These are phyloP conservation scores for Reticulitermes speratus DNA, from an alignment of 1,140 invertebrate species.

Conservation along the genomic window DNA sequence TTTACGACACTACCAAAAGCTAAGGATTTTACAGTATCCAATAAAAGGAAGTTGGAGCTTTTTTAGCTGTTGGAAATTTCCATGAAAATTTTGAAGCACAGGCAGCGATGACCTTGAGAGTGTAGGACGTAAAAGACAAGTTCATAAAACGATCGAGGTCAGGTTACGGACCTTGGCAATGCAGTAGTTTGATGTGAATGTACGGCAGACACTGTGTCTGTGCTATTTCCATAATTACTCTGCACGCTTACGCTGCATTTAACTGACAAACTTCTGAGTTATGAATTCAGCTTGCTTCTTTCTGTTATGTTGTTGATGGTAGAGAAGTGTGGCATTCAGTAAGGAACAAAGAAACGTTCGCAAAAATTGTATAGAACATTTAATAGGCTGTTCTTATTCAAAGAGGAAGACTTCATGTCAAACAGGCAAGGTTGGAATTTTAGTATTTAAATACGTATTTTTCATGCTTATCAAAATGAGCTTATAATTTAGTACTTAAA, in stretches of 20 bases:
- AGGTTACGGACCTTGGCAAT: too few relatives aligned
- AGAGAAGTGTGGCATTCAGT: not conserved
- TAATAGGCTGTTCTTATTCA: not conserved
- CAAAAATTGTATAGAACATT: not conserved
- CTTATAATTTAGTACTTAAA: not conserved
- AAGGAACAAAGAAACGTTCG: not conserved
- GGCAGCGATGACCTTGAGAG: too few relatives aligned
- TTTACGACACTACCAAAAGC: too few relatives aligned
- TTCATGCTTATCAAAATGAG: not conserved
- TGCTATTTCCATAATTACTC: not conserved
- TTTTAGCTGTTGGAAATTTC: too few relatives aligned
- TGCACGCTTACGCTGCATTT: not conserved
- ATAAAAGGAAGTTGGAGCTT: too few relatives aligned
- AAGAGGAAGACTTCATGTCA: not conserved
- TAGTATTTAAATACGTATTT: not conserved
- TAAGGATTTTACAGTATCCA: too few relatives aligned
- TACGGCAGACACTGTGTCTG: too few relatives aligned
- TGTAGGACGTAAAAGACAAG: too few relatives aligned
- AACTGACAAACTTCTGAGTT: not conserved
- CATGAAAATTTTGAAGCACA: too few relatives aligned
- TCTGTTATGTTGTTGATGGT: not conserved
- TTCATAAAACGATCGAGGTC: too few relatives aligned
- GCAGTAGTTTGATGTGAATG: too few relatives aligned
- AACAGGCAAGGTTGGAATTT: not conserved
- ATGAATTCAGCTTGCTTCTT: not conserved